Evolutionary conservation across 1,140 invertebrate genomes (phyloP), one percentile per base, ranked within the genome.

Genomic region (Akabosia matsudoensis): DNA sequence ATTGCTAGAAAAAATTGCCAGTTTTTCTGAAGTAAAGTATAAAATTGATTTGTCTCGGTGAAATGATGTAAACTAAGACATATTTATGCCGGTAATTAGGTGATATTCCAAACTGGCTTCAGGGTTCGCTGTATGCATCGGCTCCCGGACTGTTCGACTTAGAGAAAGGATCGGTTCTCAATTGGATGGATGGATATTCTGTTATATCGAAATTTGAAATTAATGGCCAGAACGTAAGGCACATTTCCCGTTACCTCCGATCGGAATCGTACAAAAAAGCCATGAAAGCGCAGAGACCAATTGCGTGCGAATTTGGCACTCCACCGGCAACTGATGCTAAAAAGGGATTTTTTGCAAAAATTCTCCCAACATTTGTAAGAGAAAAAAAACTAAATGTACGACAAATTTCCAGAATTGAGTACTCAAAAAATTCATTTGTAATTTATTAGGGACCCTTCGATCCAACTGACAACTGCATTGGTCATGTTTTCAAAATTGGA

Each of bases 401-500:
- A 45, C 37, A 45, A 10, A 10, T 45, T 45, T 45, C 7, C 7
- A 10, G 37, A 45, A 45, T 45, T 45, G 37, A 45, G 37, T 45
- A 10, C 7, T 10, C 18, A 18, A 45, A 10, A 45, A 45, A 45
- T 56, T 56, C 7, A 13, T 56, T 56, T 56, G 10, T 13, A 45
- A 56, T 56, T 13, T 45, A 24, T 34, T 22, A 72, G 70, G 70
- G 70, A n/a, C 77, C 83, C 22, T 82, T 83, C 34, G 84, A 85
- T 61, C 74, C 86, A 24, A 86, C 84, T 4, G 87, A 87, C 78
- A 87, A 87, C 81, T 82, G 75, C 18, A 81, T 82, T 73, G 82
- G 83, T 1, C 85, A 83, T 75, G 73, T 87, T 0, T 84, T 83
- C 72, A 78, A 79, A 64, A 28, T 87, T 45, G 84, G 85, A 34